phyloP scores from a whole-genome alignment of 2,888 invertebrate species.

The Panzeria rudis region DNA sequence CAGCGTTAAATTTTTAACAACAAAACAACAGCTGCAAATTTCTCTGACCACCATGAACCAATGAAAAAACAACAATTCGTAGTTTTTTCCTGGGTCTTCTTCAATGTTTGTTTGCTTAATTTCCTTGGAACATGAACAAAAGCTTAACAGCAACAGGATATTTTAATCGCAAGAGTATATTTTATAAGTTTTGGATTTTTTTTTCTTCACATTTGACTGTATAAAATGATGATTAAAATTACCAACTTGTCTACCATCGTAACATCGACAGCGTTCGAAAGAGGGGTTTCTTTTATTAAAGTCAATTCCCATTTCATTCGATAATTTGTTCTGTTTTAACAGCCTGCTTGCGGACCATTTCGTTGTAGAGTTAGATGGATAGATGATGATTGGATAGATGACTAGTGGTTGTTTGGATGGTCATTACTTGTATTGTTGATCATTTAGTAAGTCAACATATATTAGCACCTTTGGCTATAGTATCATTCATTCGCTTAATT shows the following conservation, averaged over 20 bases:
- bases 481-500: constrained; percentile 62
- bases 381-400: not conserved
- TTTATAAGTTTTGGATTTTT: no score
- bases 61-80: constrained; percentile 5
- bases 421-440: constrained; percentile 57
- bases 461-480: constrained; percentile 68
- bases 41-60: constrained; percentile 48
- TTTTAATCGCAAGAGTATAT: constrained; percentile 16
- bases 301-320: constrained; percentile 48
- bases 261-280: constrained; percentile 14
- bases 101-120: constrained; percentile 38
- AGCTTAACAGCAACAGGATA: constrained; percentile 54
- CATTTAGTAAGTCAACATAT: constrained; percentile 67
- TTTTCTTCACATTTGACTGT: constrained; percentile 9
- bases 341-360: not conserved
- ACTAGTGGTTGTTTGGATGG: constrained; percentile 19
- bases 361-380: constrained; percentile 14
- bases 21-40: constrained; percentile 66
- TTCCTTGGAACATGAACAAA: constrained; percentile 56
- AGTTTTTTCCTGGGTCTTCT: constrained; percentile 10
- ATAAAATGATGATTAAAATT: constrained; percentile 52
- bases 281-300: constrained; percentile 19
- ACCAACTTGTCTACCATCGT: constrained; percentile 33
- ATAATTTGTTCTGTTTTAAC: constrained; percentile 11
- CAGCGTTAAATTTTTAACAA: constrained; percentile 52